These are phyloP conservation scores for Rhyacophila brunnea DNA, from an alignment of 1,140 invertebrate species.

Conservation along the genomic window DNA sequence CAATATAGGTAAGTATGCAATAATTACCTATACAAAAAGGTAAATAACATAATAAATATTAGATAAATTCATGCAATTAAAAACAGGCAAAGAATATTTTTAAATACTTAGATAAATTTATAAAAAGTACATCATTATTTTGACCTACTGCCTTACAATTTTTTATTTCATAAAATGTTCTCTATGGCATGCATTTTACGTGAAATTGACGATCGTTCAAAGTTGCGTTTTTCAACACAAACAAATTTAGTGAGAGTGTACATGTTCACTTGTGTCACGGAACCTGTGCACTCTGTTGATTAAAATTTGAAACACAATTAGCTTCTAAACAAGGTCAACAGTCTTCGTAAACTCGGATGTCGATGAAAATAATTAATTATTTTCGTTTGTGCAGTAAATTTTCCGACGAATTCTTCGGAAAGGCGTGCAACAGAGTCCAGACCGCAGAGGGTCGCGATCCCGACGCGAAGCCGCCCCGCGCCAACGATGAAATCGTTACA, in stretches of 20 bases:
- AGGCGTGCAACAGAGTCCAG: slow-evolving; percentile 39
- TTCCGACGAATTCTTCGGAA: slow-evolving; percentile 41
- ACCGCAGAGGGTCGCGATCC: slow-evolving; percentile 44
- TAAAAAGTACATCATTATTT: too few relatives aligned
- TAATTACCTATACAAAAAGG: too few relatives aligned
- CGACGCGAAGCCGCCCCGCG: slow-evolving; percentile 43
- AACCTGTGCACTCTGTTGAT: slow-evolving; percentile 51
- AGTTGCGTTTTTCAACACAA: slow-evolving; percentile 5
- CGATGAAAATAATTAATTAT: slow-evolving; percentile 52
- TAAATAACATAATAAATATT: too few relatives aligned
- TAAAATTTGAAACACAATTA: slow-evolving; percentile 58
- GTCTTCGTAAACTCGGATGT: slow-evolving; percentile 53
- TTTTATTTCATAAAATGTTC: too few relatives aligned
- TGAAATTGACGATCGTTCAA: slow-evolving; percentile 11
- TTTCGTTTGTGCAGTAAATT: slow-evolving; percentile 43
- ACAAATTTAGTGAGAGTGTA: slow-evolving; percentile 12
- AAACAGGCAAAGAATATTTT: too few relatives aligned
- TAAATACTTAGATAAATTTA: too few relatives aligned
- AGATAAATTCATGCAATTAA: too few relatives aligned
- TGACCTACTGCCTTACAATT: too few relatives aligned
- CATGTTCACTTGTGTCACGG: slow-evolving; percentile 24
- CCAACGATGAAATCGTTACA: slow-evolving; percentile 57
- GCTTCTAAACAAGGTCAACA: slow-evolving; percentile 58
- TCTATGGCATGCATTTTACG: too few relatives aligned
- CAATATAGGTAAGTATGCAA: too few relatives aligned